Evolutionary conservation across 2,888 invertebrate species (phyloP), one percentile per base, ranked within the genome.

Genomic region (Mythimna lalbum): DNA sequence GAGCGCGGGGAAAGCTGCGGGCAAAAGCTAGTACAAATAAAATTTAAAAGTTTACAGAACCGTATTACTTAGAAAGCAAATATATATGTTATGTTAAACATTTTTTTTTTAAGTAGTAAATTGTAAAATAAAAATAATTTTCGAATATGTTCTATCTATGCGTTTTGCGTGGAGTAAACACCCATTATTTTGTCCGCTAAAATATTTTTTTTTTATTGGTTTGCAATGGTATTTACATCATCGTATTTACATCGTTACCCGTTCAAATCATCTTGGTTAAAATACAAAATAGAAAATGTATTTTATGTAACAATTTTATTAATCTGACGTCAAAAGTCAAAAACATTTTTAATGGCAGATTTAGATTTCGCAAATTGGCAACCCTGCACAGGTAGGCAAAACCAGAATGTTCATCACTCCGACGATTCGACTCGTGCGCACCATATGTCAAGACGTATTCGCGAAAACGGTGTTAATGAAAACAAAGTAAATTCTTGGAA

Each of bases 361-460:
- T 65, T 73, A 57, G 23, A 74, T 60, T 79, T 63, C 64, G 59
- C 47, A 52, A 4, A 31, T 27, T 70, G 77, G 78, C 77, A 73
- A 73, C 73, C 47, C 72, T 5, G 1, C 43, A 23, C 70, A 77
- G 77, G 72, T 73, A 76, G 49, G 31, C 31, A 14, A 43, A 43
- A 14, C 17, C 17, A 50, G 17, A 27, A n/a, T 17, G 49, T 50
- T 23, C 64, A 63, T 63, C 77, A 63, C 17, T 43, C 17, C 63
- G n/a, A 79, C 78, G 55, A 23, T 56, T 21, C 63, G 23, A 79
- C 85, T 83, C 82, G 77, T 83, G 83, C 82, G 82, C 82, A 83
- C 2, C 56, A 47, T 60, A 62, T 56, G 69, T 63, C n/a, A 52
- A 21, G 62, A 52, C 7, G 36, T 56, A 67, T 19, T 70, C 63